Percentiles rank a stretch among this genome's conserved stretches.
Conservation (phyloP, 2,113 vertebrate genomes). For the Philantomba maxwellii region DNA sequence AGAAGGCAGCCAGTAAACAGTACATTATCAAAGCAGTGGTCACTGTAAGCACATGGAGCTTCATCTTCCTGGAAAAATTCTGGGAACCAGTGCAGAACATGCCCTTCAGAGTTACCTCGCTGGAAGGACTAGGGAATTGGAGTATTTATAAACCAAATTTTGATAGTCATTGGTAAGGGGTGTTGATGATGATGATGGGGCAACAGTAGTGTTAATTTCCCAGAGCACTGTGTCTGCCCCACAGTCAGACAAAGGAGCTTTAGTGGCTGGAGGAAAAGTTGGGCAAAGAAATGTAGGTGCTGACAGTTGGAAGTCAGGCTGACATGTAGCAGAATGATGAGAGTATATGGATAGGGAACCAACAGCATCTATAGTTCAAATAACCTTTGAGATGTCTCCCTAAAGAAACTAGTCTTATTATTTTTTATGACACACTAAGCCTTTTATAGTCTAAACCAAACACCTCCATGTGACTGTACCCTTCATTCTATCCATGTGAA, state of each 20-base stretch:
- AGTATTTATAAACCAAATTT: neutral
- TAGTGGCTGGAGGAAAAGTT: neutral
- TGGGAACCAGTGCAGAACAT: neutral
- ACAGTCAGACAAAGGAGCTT: neutral
- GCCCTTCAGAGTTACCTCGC: neutral
- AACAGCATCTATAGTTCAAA: neutral
- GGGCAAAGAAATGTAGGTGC: neutral
- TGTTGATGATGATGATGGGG: neutral
- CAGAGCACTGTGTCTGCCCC: neutral
- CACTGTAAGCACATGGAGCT: neutral
- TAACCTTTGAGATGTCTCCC: neutral
- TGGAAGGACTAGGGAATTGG: neutral
- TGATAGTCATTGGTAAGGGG: neutral
- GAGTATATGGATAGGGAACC: neutral
- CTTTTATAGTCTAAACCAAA: neutral
- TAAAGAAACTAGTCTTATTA: neutral
- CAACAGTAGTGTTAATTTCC: neutral
- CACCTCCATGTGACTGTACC: neutral
- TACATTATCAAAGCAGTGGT: neutral
- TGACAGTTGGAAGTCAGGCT: neutral
- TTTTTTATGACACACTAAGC: neutral
- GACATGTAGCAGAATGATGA: neutral
- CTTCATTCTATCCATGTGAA: neutral
- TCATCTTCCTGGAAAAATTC: slow-evolving; percentile 19
- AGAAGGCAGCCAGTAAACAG: neutral